phyloP scores from a whole-genome alignment of 2,113 vertebrate species.

The Tenrec ecaudatus region DNA sequence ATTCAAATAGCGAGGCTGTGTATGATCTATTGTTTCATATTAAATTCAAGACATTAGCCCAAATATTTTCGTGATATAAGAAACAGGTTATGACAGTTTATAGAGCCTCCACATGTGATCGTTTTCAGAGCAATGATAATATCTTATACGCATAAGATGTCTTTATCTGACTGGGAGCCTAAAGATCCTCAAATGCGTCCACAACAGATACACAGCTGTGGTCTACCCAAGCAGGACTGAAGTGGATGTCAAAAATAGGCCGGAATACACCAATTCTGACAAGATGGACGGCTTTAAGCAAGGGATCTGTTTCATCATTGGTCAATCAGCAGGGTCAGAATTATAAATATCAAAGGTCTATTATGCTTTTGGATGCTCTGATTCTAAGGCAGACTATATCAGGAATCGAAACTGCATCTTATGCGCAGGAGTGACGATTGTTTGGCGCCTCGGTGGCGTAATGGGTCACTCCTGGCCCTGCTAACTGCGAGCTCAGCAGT shows the following conservation, averaged over 20 bases:
- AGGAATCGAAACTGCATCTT: neutral
- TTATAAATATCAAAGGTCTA: neutral
- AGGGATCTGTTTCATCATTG: neutral
- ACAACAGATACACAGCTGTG: neutral
- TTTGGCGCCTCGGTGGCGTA: too few species aligned
- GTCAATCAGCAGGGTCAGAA: neutral
- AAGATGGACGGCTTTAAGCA: neutral
- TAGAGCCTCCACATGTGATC: neutral
- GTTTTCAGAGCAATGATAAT: neutral
- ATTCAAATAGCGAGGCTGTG: constrained; percentile 42
- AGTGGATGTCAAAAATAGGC: neutral
- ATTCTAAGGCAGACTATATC: constrained; percentile 37
- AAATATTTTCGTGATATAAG: constrained; percentile 43
- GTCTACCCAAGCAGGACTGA: neutral
- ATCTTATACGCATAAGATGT: neutral
- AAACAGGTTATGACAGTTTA: constrained; percentile 55
- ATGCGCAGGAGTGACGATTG: too few species aligned
- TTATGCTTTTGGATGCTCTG: neutral
- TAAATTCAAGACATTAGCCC: constrained; percentile 60
- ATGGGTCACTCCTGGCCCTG: too few species aligned
- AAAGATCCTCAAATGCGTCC: neutral
- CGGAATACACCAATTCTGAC: neutral
- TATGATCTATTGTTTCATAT: constrained; percentile 61
- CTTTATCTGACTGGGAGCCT: neutral
- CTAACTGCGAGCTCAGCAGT: too few species aligned